Conservation (phyloP, 2,797 vertebrate species). For the Danio aesculapii region DNA sequence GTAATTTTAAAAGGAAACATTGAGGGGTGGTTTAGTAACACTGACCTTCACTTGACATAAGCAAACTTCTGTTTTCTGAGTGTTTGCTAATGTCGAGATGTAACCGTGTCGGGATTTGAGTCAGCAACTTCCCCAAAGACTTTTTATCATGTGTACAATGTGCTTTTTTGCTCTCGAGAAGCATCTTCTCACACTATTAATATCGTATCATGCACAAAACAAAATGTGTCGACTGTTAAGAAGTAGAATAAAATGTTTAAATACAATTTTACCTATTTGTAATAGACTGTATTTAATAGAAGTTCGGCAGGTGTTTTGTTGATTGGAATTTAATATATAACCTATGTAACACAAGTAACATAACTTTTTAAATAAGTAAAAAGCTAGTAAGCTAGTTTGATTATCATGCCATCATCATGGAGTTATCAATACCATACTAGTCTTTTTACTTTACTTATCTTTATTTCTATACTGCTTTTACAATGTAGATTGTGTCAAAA, state of each 20-base stretch:
- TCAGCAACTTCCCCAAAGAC: background rate
- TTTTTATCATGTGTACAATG: background rate
- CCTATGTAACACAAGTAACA: too few relatives aligned
- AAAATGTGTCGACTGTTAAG: background rate
- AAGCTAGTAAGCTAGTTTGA: background rate
- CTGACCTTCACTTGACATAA: background rate
- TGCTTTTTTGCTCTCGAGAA: background rate
- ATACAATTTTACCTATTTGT: constrained; percentile 29
- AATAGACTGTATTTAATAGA: background rate
- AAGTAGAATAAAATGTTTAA: background rate
- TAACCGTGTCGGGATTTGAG: background rate
- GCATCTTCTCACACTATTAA: constrained; percentile 5
- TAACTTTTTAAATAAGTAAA: too few relatives aligned
- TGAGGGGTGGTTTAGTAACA: constrained; percentile 16
- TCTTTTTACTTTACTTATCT: too few relatives aligned
- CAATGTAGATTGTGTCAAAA: too few relatives aligned
- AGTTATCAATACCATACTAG: too few relatives aligned
- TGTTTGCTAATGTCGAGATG: constrained; percentile 2
- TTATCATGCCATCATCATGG: background rate
- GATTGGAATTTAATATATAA: background rate
- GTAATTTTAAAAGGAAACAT: constrained; percentile 8
- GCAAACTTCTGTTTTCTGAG: constrained; percentile 27
- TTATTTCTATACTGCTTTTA: too few relatives aligned
- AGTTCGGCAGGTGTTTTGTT: background rate
- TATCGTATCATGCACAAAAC: background rate